Percentiles rank a stretch among this genome's conserved stretches.
Evolutionary conservation across 2,113 vertebrate species (phyloP).

Genomic region (Gallinago media): DNA sequence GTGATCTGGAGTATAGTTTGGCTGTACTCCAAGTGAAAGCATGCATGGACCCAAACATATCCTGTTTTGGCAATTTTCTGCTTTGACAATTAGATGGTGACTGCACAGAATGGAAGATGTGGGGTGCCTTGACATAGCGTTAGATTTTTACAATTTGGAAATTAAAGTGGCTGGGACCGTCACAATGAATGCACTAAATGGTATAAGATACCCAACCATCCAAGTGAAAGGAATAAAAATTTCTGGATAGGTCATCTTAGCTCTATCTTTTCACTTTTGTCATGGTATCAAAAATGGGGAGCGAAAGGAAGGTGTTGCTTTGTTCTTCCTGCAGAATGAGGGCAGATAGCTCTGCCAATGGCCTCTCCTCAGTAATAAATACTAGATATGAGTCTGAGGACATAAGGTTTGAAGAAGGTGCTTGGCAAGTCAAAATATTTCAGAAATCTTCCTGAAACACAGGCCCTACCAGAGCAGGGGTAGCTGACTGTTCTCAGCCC

Average conservation of each 20-base stretch:
- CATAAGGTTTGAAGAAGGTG: background rate
- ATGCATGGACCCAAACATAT: background rate
- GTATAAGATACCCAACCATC: rapidly evolving
- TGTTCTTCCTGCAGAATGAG: background rate
- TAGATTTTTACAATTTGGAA: background rate
- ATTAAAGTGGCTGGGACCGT: background rate
- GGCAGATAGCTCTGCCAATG: background rate
- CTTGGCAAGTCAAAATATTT: background rate
- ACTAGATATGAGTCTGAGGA: background rate
- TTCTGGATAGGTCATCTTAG: background rate
- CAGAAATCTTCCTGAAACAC: background rate
- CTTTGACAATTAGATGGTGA: background rate
- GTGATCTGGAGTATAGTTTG: background rate
- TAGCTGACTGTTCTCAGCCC: background rate
- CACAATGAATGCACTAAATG: rapidly evolving
- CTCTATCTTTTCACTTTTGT: background rate
- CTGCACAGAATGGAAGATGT: background rate
- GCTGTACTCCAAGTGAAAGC: background rate
- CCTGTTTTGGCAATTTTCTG: background rate
- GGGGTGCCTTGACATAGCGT: background rate
- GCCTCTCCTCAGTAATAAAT: background rate
- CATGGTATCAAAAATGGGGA: background rate
- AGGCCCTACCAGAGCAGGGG: background rate
- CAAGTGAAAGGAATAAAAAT: background rate
- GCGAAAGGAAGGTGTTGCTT: background rate